Conservation (phyloP, 2,797 vertebrate species). For the Cyclopterus lumpus region DNA sequence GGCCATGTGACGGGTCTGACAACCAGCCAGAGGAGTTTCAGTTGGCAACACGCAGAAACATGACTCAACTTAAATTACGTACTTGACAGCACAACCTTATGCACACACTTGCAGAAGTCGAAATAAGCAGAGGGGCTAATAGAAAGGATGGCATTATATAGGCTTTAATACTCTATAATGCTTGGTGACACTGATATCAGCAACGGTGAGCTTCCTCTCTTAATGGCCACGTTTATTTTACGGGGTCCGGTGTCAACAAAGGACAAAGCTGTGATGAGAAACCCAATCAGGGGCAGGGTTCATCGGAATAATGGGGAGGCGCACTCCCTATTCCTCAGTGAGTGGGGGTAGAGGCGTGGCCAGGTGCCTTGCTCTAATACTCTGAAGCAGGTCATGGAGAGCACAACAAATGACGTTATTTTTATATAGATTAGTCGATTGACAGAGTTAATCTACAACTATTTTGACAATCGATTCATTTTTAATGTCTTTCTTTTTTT, state of each 20-base stretch:
- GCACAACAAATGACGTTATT: conserved; percentile 6
- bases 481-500: background rate
- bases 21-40: conserved; percentile 33
- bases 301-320: conserved; percentile 78
- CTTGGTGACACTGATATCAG: conserved; percentile 66
- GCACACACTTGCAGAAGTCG: background rate
- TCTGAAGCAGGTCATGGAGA: conserved; percentile 14
- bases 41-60: conserved; percentile 14
- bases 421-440: background rate
- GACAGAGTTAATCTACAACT: background rate
- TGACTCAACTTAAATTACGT: background rate
- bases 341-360: conserved; percentile 38
- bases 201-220: conserved; percentile 62
- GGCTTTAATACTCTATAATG: background rate
- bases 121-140: background rate
- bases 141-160: background rate
- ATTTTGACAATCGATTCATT: background rate
- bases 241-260: conserved; percentile 72
- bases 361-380: conserved; percentile 21
- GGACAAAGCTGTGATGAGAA: conserved; percentile 80
- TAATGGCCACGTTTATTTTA: conserved; percentile 70
- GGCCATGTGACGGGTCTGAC: conserved; percentile 50
- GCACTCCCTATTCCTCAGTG: conserved; percentile 42
- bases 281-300: conserved; percentile 80
- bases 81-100: background rate